These are phyloP conservation scores for Alcedo quadribrachys DNA, from an alignment of 2,797 vertebrate species.

Conservation along the genomic window DNA sequence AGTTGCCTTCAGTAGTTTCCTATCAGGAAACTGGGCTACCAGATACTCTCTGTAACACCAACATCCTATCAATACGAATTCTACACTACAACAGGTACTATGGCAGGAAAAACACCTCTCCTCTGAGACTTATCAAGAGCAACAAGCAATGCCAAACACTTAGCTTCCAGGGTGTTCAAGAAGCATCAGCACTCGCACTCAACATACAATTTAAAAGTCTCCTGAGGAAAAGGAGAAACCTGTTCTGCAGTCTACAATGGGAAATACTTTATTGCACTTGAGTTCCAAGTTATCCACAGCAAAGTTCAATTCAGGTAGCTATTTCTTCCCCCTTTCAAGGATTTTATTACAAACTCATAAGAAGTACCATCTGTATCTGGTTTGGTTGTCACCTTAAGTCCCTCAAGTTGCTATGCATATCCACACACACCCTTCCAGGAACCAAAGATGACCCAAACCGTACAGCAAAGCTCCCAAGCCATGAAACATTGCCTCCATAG, in stretches of 20 bases:
- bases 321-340: background rate
- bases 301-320: background rate
- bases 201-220: background rate
- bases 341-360: background rate
- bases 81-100: background rate
- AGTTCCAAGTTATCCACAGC: background rate
- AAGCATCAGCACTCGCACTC: background rate
- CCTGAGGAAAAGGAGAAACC: slow-evolving; percentile 24
- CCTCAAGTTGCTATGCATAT: background rate
- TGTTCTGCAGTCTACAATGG: background rate
- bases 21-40: background rate
- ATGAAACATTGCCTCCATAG: rapidly evolving
- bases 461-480: background rate
- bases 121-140: background rate
- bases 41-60: background rate
- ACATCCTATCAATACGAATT: background rate
- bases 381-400: background rate
- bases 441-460: background rate
- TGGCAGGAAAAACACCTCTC: background rate
- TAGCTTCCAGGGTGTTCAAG: background rate
- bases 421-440: background rate
- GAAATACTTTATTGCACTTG: background rate
- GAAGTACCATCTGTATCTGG: background rate
- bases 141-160: background rate
- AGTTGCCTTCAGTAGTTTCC: background rate